Evolutionary conservation across 1,140 invertebrate genomes (phyloP).

Genomic region (Caerostris extrusa): DNA sequence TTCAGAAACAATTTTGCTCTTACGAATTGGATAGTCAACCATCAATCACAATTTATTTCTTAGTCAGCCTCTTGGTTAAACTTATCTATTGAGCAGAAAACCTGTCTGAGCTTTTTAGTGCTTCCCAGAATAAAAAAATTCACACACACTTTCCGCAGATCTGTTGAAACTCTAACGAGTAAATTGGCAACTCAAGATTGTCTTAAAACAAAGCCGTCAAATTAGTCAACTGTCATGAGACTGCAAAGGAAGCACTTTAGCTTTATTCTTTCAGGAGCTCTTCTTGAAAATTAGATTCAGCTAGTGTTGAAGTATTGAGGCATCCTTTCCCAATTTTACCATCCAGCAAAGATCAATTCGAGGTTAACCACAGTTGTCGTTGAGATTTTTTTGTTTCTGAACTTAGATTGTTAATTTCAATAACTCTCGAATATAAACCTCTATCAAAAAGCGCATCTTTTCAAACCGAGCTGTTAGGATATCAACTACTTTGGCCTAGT

Average conservation of each 20-base stretch:
- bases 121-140: not conserved
- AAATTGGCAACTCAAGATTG: no score
- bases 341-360: no score
- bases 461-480: no score
- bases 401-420: no score
- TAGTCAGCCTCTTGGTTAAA: constrained; percentile 22
- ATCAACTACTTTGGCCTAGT: no score
- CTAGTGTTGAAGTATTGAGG: constrained; percentile 78
- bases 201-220: not conserved
- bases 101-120: not conserved
- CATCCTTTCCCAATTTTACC: constrained; percentile 78
- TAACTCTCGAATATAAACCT: constrained; percentile 75
- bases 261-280: constrained; percentile 54
- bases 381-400: no score
- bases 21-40: not conserved
- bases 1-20: constrained; percentile 32
- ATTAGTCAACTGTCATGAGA: not conserved
- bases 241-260: not conserved
- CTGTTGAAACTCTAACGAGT: not conserved
- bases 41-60: constrained; percentile 45
- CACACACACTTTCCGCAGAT: not conserved
- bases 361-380: no score
- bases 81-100: constrained; percentile 43
- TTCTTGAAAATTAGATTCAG: constrained; percentile 69
- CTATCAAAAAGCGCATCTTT: no score